Percentiles rank a stretch among this genome's conserved stretches.
These are phyloP conservation scores for Phoebastria nigripes DNA, from an alignment of 2,797 vertebrate genomes.

Conservation along the genomic window DNA sequence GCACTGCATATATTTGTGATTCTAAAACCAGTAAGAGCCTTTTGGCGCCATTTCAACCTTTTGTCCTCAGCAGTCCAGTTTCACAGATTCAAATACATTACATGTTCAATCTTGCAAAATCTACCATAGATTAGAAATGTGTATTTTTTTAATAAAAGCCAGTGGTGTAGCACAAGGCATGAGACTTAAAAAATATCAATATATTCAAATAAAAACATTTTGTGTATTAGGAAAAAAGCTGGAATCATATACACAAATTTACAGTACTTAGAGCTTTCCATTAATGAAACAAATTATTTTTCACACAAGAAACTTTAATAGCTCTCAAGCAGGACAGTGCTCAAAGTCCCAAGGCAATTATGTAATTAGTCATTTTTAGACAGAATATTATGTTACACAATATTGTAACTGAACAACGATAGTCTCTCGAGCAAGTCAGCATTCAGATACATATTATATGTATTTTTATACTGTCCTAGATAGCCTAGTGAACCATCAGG, in stretches of 20 bases:
- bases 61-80: not conserved
- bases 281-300: not conserved
- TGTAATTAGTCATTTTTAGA: conserved; percentile 2
- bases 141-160: not conserved
- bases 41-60: not conserved
- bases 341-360: not conserved
- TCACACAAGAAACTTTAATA: not conserved
- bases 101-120: not conserved
- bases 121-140: not conserved
- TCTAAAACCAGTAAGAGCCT: not conserved
- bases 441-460: not conserved
- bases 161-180: not conserved
- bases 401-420: not conserved
- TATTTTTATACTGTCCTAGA: not conserved
- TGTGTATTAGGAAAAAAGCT: not conserved
- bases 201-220: not conserved
- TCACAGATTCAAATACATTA: not conserved
- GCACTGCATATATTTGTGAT: not conserved
- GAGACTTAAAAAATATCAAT: not conserved
- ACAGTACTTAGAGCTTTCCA: not conserved
- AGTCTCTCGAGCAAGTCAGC: not conserved
- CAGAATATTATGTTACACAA: not conserved
- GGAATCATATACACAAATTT: not conserved
- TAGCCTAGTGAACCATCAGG: not conserved
- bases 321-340: not conserved